A percentile compares a stretch with the other conserved stretches of the same genome.
These are phyloP conservation scores for Hyla sarda DNA, from an alignment of 2,113 vertebrate species.

Conservation along the genomic window DNA sequence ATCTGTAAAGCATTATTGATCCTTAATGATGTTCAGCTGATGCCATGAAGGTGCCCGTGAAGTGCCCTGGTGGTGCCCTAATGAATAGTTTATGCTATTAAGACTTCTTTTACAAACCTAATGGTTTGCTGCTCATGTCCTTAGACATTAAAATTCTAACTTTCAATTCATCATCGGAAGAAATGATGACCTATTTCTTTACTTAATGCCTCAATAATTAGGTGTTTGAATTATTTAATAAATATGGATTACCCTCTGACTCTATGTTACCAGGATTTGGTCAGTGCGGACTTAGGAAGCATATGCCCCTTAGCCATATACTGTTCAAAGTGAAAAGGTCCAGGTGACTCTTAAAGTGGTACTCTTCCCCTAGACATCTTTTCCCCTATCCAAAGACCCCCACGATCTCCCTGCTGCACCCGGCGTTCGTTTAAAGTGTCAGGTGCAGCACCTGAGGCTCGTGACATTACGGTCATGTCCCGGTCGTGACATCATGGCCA, in stretches of 20 bases:
- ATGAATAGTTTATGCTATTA: slow-evolving; percentile 35
- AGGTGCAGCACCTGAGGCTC: too few relatives aligned
- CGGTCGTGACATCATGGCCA: too few relatives aligned
- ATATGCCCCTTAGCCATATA: background rate
- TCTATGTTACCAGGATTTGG: background rate
- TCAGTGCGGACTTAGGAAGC: background rate
- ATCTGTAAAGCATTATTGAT: slow-evolving; percentile 43
- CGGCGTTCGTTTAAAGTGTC: too few relatives aligned
- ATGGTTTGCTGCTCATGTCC: slow-evolving; percentile 3
- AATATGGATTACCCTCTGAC: background rate
- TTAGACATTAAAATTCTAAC: background rate
- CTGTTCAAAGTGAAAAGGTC: background rate
- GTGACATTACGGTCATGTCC: too few relatives aligned
- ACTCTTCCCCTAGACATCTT: too few relatives aligned
- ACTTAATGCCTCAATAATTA: background rate
- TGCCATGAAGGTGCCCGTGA: slow-evolving; percentile 25
- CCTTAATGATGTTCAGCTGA: slow-evolving; percentile 16
- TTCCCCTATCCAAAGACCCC: too few relatives aligned
- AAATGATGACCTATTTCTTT: background rate
- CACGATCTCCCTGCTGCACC: too few relatives aligned
- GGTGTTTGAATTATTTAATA: background rate
- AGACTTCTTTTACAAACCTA: background rate
- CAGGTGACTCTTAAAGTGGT: too few relatives aligned
- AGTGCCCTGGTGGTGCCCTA: slow-evolving; percentile 27
- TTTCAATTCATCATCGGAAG: background rate